Conservation (phyloP, 2,113 vertebrate genomes). For the Ifrita kowaldi region DNA sequence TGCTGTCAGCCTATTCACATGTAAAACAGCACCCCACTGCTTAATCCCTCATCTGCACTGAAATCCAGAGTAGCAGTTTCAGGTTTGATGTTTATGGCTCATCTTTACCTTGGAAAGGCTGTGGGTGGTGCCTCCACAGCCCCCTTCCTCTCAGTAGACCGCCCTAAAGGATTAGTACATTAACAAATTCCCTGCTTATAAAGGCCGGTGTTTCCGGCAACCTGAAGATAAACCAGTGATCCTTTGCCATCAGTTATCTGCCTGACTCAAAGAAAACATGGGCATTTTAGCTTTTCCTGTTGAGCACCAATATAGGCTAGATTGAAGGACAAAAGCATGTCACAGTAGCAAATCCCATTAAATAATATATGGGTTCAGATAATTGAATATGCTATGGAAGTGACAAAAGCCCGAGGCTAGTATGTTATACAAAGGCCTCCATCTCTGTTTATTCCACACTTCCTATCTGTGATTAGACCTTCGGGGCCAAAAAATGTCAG, state of each 20-base stretch:
- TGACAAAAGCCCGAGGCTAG: neutral
- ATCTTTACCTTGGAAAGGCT: neutral
- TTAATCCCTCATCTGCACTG: neutral
- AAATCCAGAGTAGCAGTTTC: slow-evolving; percentile 14
- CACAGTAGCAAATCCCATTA: neutral
- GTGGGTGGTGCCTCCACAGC: neutral
- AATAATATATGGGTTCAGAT: slow-evolving; percentile 4
- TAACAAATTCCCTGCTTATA: too few species aligned
- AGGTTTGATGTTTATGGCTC: neutral
- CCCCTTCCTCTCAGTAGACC: neutral
- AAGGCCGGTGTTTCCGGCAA: neutral
- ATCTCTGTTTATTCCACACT: neutral
- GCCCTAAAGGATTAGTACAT: neutral
- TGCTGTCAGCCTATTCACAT: neutral
- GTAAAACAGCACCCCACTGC: neutral
- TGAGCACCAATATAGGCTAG: neutral
- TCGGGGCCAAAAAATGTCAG: neutral
- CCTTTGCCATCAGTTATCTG: neutral
- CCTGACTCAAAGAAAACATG: neutral
- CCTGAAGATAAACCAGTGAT: neutral
- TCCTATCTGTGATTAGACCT: neutral
- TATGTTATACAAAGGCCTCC: neutral
- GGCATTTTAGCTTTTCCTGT: neutral
- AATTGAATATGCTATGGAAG: neutral
- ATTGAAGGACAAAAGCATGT: neutral